A percentile compares a stretch with the other conserved stretches of the same genome.
phyloP scores from a whole-genome alignment of 2,888 invertebrate species.

The Ennomos quercinarius region DNA sequence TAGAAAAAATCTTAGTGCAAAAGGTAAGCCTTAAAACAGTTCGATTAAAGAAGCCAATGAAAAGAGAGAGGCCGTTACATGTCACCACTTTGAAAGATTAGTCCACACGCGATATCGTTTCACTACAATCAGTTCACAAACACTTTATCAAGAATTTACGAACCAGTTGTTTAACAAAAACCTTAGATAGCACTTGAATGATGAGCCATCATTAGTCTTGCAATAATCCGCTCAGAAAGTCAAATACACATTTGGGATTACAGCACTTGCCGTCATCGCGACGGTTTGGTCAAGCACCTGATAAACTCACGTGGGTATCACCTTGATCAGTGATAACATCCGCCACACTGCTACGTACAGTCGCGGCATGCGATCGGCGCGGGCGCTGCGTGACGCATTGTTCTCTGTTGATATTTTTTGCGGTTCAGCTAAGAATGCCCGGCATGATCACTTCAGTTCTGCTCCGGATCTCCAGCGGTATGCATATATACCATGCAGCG shows the following conservation, averaged over 20 bases:
- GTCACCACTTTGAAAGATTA: constrained; percentile 16
- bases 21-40: constrained; percentile 5
- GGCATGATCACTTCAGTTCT: constrained; percentile 59
- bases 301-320: constrained; percentile 48
- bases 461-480: constrained; percentile 57
- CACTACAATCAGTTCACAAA: not conserved
- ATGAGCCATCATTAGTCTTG: not conserved
- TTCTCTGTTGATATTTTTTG: constrained; percentile 65
- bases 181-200: constrained; percentile 3
- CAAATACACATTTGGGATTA: constrained; percentile 18
- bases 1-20: not conserved
- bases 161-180: not conserved
- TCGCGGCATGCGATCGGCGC: constrained; percentile 43
- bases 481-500: constrained; percentile 71
- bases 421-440: constrained; percentile 51
- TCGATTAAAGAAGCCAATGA: constrained; percentile 21
- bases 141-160: too few species aligned
- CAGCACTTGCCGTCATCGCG: constrained; percentile 34
- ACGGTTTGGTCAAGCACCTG: constrained; percentile 38
- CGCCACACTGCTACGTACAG: constrained; percentile 42
- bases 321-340: constrained; percentile 56
- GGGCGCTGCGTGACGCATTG: constrained; percentile 48
- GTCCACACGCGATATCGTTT: constrained; percentile 1
- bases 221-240: constrained; percentile 3
- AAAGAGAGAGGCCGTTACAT: constrained; percentile 7